Conservation (phyloP, 2,888 invertebrate species). For the Nesidiocoris tenuis region DNA sequence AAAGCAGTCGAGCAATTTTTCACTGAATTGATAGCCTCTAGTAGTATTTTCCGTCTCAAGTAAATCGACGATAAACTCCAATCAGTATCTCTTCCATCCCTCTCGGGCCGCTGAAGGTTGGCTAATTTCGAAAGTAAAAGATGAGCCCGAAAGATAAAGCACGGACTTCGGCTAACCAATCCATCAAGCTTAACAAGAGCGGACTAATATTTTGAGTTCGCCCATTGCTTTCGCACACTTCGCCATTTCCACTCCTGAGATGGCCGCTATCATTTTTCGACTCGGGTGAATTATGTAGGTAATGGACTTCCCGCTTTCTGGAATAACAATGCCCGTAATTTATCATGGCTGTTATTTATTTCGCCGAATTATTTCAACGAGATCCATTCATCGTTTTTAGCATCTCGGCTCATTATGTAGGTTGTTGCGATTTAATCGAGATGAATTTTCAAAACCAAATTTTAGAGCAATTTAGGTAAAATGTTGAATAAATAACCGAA, state of each 20-base stretch:
- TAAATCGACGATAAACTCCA: too few relatives aligned
- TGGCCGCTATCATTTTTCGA: background rate
- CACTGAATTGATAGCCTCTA: too few relatives aligned
- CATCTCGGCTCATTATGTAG: too few relatives aligned
- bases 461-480: too few relatives aligned
- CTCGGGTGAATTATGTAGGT: background rate
- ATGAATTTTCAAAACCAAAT: too few relatives aligned
- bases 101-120: background rate
- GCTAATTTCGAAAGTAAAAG: background rate
- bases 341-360: background rate
- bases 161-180: background rate
- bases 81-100: too few relatives aligned
- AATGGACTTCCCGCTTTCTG: background rate
- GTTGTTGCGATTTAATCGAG: too few relatives aligned
- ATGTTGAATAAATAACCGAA: too few relatives aligned
- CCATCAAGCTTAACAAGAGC: background rate
- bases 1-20: too few relatives aligned
- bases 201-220: background rate
- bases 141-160: background rate
- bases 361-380: background rate
- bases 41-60: too few relatives aligned
- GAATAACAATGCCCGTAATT: background rate
- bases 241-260: background rate
- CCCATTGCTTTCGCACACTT: background rate
- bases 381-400: too few relatives aligned